phyloP scores from a whole-genome alignment of 2,113 vertebrate genomes.

The Eurypyga helias region DNA sequence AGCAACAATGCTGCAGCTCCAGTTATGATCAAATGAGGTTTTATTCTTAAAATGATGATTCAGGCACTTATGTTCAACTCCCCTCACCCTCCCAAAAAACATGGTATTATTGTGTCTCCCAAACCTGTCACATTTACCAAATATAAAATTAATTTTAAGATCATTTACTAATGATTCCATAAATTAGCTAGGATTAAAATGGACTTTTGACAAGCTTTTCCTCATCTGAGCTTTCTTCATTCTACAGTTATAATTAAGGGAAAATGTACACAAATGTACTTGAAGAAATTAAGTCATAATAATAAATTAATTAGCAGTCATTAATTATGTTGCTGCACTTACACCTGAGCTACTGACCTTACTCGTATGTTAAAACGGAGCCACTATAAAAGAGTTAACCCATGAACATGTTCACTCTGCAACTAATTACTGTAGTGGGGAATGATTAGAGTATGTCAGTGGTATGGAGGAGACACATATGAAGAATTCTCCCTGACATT shows the following conservation, averaged over 20 bases:
- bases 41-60: neutral
- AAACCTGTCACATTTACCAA: neutral
- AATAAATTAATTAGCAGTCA: slow-evolving; percentile 29
- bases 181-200: neutral
- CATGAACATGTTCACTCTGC: neutral
- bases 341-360: slow-evolving; percentile 27
- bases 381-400: neutral
- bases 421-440: neutral
- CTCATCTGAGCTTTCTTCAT: neutral
- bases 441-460: neutral
- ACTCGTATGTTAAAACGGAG: neutral
- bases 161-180: neutral
- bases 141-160: neutral
- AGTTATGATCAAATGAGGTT: neutral
- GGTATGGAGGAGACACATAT: neutral
- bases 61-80: neutral
- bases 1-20: neutral
- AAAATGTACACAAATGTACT: slow-evolving; percentile 1
- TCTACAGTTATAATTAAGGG: slow-evolving; percentile 26
- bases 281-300: slow-evolving; percentile 22
- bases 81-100: neutral
- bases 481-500: neutral
- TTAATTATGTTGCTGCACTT: slow-evolving; percentile 43
- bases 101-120: neutral
- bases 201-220: neutral